Percentiles rank a stretch among this genome's conserved stretches.
Conservation (phyloP, 2,113 vertebrate genomes). For the Orycteropus afer region DNA sequence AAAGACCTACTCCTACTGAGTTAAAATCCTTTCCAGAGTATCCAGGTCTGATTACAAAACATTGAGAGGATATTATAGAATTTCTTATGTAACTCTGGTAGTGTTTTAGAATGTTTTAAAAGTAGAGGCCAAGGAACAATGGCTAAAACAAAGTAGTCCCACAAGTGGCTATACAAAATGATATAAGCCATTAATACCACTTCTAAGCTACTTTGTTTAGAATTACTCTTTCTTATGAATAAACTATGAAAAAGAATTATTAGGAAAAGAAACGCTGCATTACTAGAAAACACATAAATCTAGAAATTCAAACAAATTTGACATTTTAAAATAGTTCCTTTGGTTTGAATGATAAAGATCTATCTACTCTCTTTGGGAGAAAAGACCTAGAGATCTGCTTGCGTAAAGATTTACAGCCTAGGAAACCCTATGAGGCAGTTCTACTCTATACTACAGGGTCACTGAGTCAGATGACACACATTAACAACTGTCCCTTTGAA, state of each 20-base stretch:
- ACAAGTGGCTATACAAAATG: neutral
- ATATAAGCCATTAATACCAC: neutral
- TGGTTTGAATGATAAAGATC: slow-evolving; percentile 25
- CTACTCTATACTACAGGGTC: neutral
- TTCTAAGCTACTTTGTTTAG: neutral
- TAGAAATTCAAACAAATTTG: neutral
- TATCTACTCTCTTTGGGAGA: neutral
- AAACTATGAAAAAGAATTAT: slow-evolving; percentile 35
- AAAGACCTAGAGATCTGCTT: neutral
- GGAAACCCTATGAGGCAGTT: neutral
- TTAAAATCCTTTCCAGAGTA: neutral
- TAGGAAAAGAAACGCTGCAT: neutral
- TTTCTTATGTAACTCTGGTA: neutral
- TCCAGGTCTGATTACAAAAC: neutral
- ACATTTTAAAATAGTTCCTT: slow-evolving; percentile 23
- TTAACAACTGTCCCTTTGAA: neutral
- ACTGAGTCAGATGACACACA: neutral
- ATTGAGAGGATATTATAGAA: neutral
- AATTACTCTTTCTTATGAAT: slow-evolving; percentile 14
- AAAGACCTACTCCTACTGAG: neutral
- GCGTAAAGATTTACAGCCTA: neutral
- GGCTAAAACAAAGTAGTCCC: neutral
- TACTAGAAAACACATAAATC: neutral
- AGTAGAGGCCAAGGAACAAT: slow-evolving; percentile 8
- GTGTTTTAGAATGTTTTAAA: neutral